Evolutionary conservation across 2,113 vertebrate species (phyloP), one percentile per base, ranked within the genome.

Genomic region (Strigops habroptila): DNA sequence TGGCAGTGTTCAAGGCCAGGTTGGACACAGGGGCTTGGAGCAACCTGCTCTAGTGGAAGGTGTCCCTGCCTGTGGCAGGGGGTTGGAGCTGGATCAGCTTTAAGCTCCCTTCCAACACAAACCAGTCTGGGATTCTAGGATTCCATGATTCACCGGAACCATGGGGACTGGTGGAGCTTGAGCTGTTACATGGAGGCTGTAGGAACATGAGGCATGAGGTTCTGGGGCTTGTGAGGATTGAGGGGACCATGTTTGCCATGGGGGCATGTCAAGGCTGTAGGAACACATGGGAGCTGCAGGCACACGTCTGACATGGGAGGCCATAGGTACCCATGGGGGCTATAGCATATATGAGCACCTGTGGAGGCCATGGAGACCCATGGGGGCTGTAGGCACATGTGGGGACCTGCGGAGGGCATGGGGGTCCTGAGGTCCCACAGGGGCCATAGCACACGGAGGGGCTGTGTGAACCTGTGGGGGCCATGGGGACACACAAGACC

Each of bases 221-320:
- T 49, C 16, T 13, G 31, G 14, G 19, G 55, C 31, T 33, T 21
- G 5, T 33, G 55, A 57, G 44, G 6, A 9, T 11, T 22, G 51
- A 37, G 46, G 21, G 43, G 44, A 35, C 18, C 21, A 2, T 1
- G 30, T 31, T 12, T 4, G 8, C 5, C 10, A 15, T 2, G 11
- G 62, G 49, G 43, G 30, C 31, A 4, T 1, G 2, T 7, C 16
- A 9, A 55, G 44, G 51, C 24, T 51, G 6, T 10, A 7, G 53
- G 18, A 49, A 16, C 24, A 14, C 0, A 1, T 2, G 14, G 14
- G n/a, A n/a, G n/a, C n/a, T n/a, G n/a, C n/a, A n/a, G n/a, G n/a
- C n/a, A n/a, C n/a, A n/a, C n/a, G n/a, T n/a, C n/a, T n/a, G n/a
- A n/a, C 53, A 3, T 35, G 18, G 15, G 43, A 59, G 43, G 23